Conservation (phyloP, 2,888 invertebrate genomes). For the Ormyrus labotus region DNA sequence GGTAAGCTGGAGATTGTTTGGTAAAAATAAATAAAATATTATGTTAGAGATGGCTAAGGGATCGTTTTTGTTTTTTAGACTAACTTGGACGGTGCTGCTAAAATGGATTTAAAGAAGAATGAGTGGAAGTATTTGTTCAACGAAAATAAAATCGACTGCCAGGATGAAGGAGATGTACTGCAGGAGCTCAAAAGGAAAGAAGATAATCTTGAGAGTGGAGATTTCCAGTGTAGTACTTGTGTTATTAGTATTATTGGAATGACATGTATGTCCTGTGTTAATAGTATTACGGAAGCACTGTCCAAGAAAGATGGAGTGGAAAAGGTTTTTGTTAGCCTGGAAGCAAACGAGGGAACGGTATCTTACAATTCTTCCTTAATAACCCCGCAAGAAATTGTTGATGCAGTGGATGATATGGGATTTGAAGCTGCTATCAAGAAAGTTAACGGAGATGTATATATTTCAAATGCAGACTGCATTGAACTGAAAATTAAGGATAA, state of each 20-base stretch:
- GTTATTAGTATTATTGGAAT: slow-evolving; percentile 85
- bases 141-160: slow-evolving; percentile 8
- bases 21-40: not conserved
- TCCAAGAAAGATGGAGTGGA: slow-evolving; percentile 81
- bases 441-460: slow-evolving; percentile 33
- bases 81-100: not conserved
- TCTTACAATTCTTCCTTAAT: slow-evolving; percentile 78
- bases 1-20: not conserved
- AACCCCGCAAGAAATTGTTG: slow-evolving; percentile 80
- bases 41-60: not conserved
- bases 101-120: slow-evolving; percentile 39
- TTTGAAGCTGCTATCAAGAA: slow-evolving; percentile 82
- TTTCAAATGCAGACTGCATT: slow-evolving; percentile 3
- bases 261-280: slow-evolving; percentile 94
- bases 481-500: slow-evolving; percentile 3
- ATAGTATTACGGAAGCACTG: slow-evolving; percentile 84
- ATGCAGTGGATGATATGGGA: slow-evolving; percentile 87
- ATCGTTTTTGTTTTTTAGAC: slow-evolving; percentile 13
- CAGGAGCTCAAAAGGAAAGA: slow-evolving; percentile 16
- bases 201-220: not conserved
- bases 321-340: slow-evolving; percentile 80
- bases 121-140: slow-evolving; percentile 50
- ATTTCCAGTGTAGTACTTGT: slow-evolving; percentile 68
- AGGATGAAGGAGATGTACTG: slow-evolving; percentile 16
- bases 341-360: slow-evolving; percentile 81